These are phyloP conservation scores for Folsomia manolachei DNA, from an alignment of 2,888 invertebrate genomes.

Conservation along the genomic window DNA sequence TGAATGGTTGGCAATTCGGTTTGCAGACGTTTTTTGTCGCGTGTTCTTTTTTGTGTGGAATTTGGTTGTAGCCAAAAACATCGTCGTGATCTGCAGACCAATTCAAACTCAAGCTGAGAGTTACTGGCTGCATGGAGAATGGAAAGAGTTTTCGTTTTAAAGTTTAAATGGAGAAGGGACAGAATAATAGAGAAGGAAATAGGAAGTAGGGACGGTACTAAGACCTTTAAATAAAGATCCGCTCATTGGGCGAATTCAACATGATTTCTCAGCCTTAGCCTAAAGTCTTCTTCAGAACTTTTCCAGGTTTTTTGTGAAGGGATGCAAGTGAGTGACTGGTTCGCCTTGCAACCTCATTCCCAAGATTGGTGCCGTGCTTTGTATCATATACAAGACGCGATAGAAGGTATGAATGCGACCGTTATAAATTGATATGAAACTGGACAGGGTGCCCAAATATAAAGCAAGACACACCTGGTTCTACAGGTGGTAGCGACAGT, in stretches of 20 bases:
- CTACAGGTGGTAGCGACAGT: slow-evolving; percentile 24
- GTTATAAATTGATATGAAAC: slow-evolving; percentile 26
- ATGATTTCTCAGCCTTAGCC: no score
- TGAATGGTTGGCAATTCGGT: slow-evolving; percentile 2
- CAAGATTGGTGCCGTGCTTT: no score
- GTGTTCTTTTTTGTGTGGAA: slow-evolving; percentile 22
- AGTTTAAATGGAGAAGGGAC: slow-evolving; percentile 15
- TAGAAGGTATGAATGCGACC: slow-evolving; percentile 20
- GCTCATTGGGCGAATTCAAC: no score
- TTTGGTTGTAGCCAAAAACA: slow-evolving; percentile 16
- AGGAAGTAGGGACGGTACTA: slow-evolving; percentile 13
- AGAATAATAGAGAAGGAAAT: slow-evolving; percentile 21
- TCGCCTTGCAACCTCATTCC: no score
- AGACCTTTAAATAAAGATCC: background rate
- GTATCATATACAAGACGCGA: background rate
- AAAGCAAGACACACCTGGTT: slow-evolving; percentile 23
- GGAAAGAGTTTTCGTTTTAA: slow-evolving; percentile 8
- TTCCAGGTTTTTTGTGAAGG: slow-evolving; percentile 20
- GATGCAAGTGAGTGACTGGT: no score
- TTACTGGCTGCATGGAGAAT: background rate
- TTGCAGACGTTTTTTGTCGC: slow-evolving; percentile 17
- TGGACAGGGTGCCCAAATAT: no score
- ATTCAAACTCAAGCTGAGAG: background rate
- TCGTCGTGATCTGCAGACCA: background rate
- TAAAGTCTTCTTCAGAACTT: no score